phyloP scores from a whole-genome alignment of 2,113 vertebrate species.

The Odocoileus virginianus region DNA sequence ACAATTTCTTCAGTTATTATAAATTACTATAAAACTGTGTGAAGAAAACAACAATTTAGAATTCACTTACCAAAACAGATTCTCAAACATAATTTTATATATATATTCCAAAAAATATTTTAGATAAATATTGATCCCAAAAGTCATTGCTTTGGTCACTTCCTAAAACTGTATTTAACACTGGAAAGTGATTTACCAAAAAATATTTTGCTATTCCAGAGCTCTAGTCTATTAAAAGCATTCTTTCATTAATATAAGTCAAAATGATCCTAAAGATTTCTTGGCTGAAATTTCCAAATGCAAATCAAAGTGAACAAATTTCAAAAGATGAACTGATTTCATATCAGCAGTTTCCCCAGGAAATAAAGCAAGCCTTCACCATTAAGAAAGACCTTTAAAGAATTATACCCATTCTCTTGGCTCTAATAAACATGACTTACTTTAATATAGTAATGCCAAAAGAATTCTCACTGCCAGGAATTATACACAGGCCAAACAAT shows the following conservation, averaged over 20 bases:
- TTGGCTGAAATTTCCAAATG: background rate
- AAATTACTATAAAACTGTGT: background rate
- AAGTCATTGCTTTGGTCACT: background rate
- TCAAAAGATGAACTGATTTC: background rate
- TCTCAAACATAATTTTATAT: background rate
- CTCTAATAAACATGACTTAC: background rate
- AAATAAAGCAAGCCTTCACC: background rate
- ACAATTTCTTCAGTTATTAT: background rate
- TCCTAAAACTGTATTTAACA: background rate
- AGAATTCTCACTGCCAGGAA: background rate
- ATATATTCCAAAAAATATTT: conserved; percentile 23
- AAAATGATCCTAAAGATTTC: background rate
- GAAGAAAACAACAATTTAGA: background rate
- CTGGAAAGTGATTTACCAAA: background rate
- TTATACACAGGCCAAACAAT: conserved; percentile 25
- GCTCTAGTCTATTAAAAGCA: background rate
- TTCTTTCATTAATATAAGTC: background rate
- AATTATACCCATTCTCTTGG: background rate
- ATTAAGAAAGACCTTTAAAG: background rate
- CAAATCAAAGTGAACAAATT: background rate
- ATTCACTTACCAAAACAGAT: background rate
- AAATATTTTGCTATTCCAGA: background rate
- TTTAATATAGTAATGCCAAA: background rate
- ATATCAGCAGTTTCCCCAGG: background rate
- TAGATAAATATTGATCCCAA: conserved; percentile 13